These are phyloP conservation scores for Spisula subtruncata DNA, from an alignment of 2,888 invertebrate species.

Conservation along the genomic window DNA sequence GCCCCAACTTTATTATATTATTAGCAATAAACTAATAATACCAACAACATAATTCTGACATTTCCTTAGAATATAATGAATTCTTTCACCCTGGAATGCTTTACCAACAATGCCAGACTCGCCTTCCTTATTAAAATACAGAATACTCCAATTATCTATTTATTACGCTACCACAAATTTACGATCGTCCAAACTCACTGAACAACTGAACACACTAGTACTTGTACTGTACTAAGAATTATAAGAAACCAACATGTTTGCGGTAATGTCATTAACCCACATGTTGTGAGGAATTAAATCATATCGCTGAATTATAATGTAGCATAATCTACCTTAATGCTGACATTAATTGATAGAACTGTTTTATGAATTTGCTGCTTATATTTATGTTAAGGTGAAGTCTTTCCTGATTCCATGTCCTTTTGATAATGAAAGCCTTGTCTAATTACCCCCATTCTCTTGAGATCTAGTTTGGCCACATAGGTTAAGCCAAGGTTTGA, in stretches of 20 bases:
- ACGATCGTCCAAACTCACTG: too few relatives aligned
- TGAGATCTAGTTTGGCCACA: background rate
- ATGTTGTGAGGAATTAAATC: background rate
- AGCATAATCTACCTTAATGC: background rate
- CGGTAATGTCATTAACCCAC: background rate
- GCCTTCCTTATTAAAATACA: background rate
- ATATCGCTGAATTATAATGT: background rate
- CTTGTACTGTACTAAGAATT: too few relatives aligned
- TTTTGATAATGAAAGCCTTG: background rate
- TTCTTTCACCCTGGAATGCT: slow-evolving; percentile 25
- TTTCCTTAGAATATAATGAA: slow-evolving; percentile 35
- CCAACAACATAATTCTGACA: slow-evolving; percentile 20
- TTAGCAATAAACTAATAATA: slow-evolving; percentile 48
- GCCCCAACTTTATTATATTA: slow-evolving; percentile 23
- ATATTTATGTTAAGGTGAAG: background rate
- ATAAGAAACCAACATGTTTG: background rate
- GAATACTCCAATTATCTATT: slow-evolving; percentile 20
- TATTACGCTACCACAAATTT: background rate
- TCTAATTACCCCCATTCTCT: background rate
- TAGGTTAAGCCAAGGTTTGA: background rate
- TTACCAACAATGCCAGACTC: slow-evolving; percentile 18
- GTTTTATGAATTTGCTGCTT: background rate
- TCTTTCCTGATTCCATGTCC: background rate
- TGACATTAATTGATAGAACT: slow-evolving; percentile 10
- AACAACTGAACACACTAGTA: too few relatives aligned